Evolutionary conservation across 1,140 invertebrate species (phyloP), one percentile per base, ranked within the genome.

Genomic region (Aphelinus atriplicis): DNA sequence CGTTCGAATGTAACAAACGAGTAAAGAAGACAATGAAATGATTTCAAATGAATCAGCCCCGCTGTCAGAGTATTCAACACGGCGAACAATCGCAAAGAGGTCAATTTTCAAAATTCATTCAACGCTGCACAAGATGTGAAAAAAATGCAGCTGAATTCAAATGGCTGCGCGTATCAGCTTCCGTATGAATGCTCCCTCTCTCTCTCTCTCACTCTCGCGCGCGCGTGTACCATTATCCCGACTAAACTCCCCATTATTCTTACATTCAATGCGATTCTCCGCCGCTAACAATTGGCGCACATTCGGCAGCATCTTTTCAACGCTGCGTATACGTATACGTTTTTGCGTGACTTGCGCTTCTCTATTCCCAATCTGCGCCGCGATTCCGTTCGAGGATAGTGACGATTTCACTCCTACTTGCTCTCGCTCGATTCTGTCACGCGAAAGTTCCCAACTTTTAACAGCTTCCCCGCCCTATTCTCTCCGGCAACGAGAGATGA

Each of bases 381-480:
- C 64, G 46, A 63, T 71, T 66, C 61, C 66, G 46, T 48, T n/a
- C 10, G 63, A 78, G 77, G 76, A 75, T 67, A 78, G 77, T 76
- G 72, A 76, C 77, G 71, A 78, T 78, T 80, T 80, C 77, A 77
- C 74, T 78, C 67, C 55, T 50, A 61, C 63, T 53, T 72, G 51
- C 46, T 26, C 10, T 66, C 55, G 65, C 62, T 66, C 75, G 75
- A 70, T 75, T 77, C 73, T 62, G 65, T 79, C 69, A 68, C 55
- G 46, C 47, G 55, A 76, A 74, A 80, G 75, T 80, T 80, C 51
- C 2, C n/a, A 80, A 82, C 78, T 80, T 80, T 79, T 80, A 79
- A 80, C 73, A 74, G 66, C 53, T 78, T 60, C 76, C 64, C 7
- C 43, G 10, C 10, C 10, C 26, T 26, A 26, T 26, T 26, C 26